These are phyloP conservation scores for Alauda arvensis DNA, from an alignment of 2,797 vertebrate species.

Conservation along the genomic window DNA sequence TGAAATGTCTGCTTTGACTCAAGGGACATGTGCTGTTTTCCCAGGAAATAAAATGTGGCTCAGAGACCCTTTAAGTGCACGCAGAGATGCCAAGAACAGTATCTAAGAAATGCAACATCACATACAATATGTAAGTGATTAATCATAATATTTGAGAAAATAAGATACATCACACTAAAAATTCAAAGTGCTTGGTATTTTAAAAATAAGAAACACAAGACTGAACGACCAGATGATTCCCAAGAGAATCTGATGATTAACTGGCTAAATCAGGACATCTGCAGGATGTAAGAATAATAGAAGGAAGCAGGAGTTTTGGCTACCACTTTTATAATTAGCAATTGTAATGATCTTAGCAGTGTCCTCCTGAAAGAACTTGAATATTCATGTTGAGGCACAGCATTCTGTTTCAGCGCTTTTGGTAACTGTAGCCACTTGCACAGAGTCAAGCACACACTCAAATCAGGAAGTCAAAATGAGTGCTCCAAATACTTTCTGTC, in stretches of 20 bases:
- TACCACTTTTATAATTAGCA: slow-evolving; percentile 71
- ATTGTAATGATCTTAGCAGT: slow-evolving; percentile 56
- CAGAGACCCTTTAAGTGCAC: neutral
- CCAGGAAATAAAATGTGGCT: neutral
- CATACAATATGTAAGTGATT: slow-evolving; percentile 12
- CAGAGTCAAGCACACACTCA: slow-evolving; percentile 41
- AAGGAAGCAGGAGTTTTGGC: slow-evolving; percentile 65
- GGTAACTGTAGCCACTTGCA: slow-evolving; percentile 40
- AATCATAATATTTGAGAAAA: slow-evolving; percentile 8
- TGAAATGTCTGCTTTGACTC: slow-evolving; percentile 9
- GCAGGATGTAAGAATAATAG: slow-evolving; percentile 75
- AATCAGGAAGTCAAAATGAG: slow-evolving; percentile 39
- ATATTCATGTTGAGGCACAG: slow-evolving; percentile 30
- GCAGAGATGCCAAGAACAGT: neutral
- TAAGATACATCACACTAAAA: neutral
- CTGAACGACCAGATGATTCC: slow-evolving; percentile 48
- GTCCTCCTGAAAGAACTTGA: slow-evolving; percentile 47
- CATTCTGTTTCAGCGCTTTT: slow-evolving; percentile 28
- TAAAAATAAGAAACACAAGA: neutral
- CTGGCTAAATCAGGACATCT: slow-evolving; percentile 69
- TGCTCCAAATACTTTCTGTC: neutral
- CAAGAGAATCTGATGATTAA: slow-evolving; percentile 55
- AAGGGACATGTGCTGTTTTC: neutral
- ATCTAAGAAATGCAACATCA: slow-evolving; percentile 7
- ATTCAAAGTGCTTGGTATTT: neutral